A percentile compares a stretch with the other conserved stretches of the same genome.
Evolutionary conservation across 2,797 vertebrate species (phyloP).

Genomic region (Mallotus villosus): DNA sequence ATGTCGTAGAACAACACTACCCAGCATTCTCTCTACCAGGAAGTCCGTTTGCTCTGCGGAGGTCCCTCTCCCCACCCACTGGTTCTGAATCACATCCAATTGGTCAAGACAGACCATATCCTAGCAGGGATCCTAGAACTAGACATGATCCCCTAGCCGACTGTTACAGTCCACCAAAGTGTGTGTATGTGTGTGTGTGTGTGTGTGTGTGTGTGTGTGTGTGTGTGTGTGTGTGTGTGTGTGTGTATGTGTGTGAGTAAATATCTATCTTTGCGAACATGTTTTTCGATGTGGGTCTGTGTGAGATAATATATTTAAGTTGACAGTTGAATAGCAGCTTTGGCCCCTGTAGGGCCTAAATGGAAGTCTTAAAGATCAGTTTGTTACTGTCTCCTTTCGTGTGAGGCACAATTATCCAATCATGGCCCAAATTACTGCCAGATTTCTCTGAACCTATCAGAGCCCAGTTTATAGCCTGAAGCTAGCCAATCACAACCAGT

Average conservation of each 20-base stretch:
- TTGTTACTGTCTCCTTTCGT: conserved; percentile 45
- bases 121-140: conserved; percentile 32
- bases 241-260: conserved; percentile 12
- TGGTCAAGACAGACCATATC: conserved; percentile 46
- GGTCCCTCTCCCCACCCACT: conserved; percentile 37
- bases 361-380: conserved; percentile 47
- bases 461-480: conserved; percentile 43
- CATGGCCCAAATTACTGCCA: conserved; percentile 68
- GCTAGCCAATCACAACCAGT: conserved; percentile 30
- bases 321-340: conserved; percentile 58
- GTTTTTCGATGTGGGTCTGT: conserved; percentile 18
- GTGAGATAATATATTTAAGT: conserved; percentile 39
- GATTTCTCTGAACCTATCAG: conserved; percentile 50
- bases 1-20: conserved; percentile 23
- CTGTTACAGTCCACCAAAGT: not conserved
- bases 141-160: not conserved
- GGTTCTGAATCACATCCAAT: conserved; percentile 52
- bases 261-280: conserved; percentile 18
- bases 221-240: conserved; percentile 16
- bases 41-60: conserved; percentile 42
- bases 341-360: conserved; percentile 49
- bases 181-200: not conserved
- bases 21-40: conserved; percentile 52
- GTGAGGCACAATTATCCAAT: conserved; percentile 67
- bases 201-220: conserved; percentile 9